Base-by-base conservation (phyloP, 2,113 vertebrate genomes). In the Myrmecobius fasciatus region DNA sequence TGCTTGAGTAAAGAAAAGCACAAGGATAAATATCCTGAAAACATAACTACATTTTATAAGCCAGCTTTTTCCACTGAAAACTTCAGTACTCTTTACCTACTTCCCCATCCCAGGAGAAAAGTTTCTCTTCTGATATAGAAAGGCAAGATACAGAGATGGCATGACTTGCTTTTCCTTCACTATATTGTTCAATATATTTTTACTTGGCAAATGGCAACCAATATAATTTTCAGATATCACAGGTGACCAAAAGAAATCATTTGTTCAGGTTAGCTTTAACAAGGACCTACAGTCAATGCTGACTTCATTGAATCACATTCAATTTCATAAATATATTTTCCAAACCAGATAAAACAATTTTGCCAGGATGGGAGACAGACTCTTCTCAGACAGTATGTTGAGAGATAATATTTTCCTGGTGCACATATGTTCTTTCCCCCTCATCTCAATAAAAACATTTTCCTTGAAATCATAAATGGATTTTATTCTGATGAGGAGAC, bases 401-500 rank as follows among this genome's bases (percentile, higher is more conserved):
- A 67, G 60, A 67, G 31, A 83, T 8, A n/a, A n/a, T 83, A 83
- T 83, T 83, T 83, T n/a, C n/a, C 67, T 43, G 17, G 17, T 43
- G 20, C n/a, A 83, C 20, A 24, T 83, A 83, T 83, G 36, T 83
- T 83, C 67, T 43, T 83, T 24, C n/a, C 24, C n/a, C 20, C n/a
- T 83, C 67, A 83, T 83, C 67, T 83, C 67, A 83, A 43, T 83
- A 83, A 83, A 83, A 83, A 83, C 67, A 83, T 43, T 83, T 75
- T n/a, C 36, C 67, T 75, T 75, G 67, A 75, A 75, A 75, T 75
- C 67, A 75, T n/a, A 75, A 75, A 75, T 43, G 36, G 67, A 26
- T 5, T 22, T 0, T 8, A n/a, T 75, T 17, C 67, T 75, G 67
- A 75, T 75, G 36, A n/a, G 67, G 67, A 75, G 67, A 43, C 36